Evolutionary conservation across 2,113 vertebrate genomes (phyloP), one percentile per base, ranked within the genome.

Genomic region (Platycercus adscitus): DNA sequence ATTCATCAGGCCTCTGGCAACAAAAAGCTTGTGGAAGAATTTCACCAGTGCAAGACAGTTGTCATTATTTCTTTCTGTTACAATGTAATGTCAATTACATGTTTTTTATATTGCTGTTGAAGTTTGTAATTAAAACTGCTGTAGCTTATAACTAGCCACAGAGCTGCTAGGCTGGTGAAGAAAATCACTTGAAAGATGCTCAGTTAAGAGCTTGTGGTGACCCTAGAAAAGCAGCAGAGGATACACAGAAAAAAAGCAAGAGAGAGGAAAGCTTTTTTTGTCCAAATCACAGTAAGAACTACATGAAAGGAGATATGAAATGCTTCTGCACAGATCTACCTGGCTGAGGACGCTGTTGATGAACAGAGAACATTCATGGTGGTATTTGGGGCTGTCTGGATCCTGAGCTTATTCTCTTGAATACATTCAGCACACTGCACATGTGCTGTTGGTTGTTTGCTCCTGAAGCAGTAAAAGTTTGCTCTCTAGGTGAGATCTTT

Each of bases 1-100:
- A 9, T 21, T 58, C 33, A n/a, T 58, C 55, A n/a, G 10, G 44
- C 19, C 25, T 55, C 39, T 72, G 79, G 5, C 31, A 47, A 11
- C 63, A 65, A 33, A 88, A 55, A 50, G 17, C 63, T 82, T 15
- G 43, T 23, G 43, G 37, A 53, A 55, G 61, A 79, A 24, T 64
- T 68, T 79, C 60, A 41, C 31, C 6, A 3, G 17, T 43, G 41
- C 0, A 0, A 73, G 75, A 10, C 0, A 2, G 46, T 10, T 58
- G 53, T 52, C 17, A 1, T 79, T 61, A 11, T 65, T 69, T 44
- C 10, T 2, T 70, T 39, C 18, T 61, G 20, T 52, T 81, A 0
- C 3, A 4, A 8, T 24, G 3, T 5, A 33, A 39, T 16, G 25
- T 56, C 47, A 69, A 2, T 65, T 61, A 35, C 15, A 29, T 71